Conservation (phyloP, 1,140 invertebrate genomes). For the Zophobas morio region DNA sequence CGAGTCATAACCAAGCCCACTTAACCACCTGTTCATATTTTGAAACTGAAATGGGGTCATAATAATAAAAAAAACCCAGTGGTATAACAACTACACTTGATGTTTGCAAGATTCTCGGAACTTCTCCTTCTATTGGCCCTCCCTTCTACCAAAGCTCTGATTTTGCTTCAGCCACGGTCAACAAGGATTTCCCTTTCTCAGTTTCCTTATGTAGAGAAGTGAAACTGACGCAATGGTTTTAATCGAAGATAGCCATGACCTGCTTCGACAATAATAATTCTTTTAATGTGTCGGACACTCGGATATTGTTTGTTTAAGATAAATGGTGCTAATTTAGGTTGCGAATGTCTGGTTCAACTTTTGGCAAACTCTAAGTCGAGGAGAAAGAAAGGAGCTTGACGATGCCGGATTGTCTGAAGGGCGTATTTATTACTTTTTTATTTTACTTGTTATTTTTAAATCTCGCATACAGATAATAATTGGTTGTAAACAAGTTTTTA, state of each 20-base stretch:
- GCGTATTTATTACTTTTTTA: background rate
- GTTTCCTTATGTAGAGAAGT: constrained; percentile 62
- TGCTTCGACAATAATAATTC: constrained; percentile 49
- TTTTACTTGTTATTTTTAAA: too few species aligned
- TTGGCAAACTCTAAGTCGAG: background rate
- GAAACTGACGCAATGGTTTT: constrained; percentile 59
- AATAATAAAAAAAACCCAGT: constrained; percentile 10
- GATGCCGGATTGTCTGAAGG: too few species aligned
- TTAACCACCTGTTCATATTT: constrained; percentile 19
- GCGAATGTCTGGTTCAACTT: background rate
- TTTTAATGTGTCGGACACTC: constrained; percentile 30
- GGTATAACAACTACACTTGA: constrained; percentile 8
- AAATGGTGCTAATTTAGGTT: constrained; percentile 36
- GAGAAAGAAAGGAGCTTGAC: too few species aligned
- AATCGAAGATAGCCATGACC: constrained; percentile 58
- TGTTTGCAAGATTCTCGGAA: constrained; percentile 30
- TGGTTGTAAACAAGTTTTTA: too few species aligned
- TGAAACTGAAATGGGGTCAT: constrained; percentile 7
- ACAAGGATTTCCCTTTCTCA: constrained; percentile 61
- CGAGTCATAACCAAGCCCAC: constrained; percentile 16
- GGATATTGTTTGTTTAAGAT: constrained; percentile 35
- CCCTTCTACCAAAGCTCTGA: constrained; percentile 12
- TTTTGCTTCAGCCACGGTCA: constrained; percentile 49
- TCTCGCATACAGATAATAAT: too few species aligned
- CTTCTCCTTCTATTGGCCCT: constrained; percentile 12